phyloP scores from a whole-genome alignment of 2,113 vertebrate genomes.

The Aythya baeri region DNA sequence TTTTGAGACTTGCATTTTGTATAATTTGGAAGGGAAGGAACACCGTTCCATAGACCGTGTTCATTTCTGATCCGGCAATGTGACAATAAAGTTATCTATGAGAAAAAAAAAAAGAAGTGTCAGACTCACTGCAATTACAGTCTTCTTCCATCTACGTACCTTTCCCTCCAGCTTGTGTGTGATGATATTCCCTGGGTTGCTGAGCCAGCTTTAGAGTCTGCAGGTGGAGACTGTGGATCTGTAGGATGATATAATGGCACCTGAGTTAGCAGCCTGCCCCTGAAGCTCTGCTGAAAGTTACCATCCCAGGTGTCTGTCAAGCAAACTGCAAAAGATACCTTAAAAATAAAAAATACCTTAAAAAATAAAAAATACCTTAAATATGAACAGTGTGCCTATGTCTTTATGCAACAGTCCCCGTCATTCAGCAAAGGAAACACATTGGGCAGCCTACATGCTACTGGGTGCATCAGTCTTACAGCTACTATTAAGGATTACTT shows the following conservation, averaged over 20 bases:
- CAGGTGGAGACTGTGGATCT: not conserved
- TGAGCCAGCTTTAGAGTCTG: not conserved
- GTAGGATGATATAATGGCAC: not conserved
- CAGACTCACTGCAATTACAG: not conserved
- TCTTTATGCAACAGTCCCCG: not conserved
- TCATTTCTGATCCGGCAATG: not conserved
- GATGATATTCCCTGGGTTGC: not conserved
- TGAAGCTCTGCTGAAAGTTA: not conserved
- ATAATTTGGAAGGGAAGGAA: not conserved
- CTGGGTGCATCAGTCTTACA: not conserved
- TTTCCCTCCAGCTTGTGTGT: not conserved
- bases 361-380: too few relatives aligned
- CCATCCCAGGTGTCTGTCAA: not conserved
- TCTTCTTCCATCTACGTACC: not conserved
- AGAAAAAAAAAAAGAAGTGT: not conserved
- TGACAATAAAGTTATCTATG: constrained; percentile 21
- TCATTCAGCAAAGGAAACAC: not conserved
- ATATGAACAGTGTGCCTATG: not conserved
- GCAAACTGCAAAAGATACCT: not conserved
- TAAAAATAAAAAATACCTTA: too few relatives aligned
- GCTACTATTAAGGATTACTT: not conserved
- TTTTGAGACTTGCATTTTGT: not conserved
- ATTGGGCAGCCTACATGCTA: not conserved
- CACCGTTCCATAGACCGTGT: not conserved
- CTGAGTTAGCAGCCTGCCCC: not conserved